Evolutionary conservation across 2,797 vertebrate species (phyloP).

Genomic region (Leptodactylus fallax): DNA sequence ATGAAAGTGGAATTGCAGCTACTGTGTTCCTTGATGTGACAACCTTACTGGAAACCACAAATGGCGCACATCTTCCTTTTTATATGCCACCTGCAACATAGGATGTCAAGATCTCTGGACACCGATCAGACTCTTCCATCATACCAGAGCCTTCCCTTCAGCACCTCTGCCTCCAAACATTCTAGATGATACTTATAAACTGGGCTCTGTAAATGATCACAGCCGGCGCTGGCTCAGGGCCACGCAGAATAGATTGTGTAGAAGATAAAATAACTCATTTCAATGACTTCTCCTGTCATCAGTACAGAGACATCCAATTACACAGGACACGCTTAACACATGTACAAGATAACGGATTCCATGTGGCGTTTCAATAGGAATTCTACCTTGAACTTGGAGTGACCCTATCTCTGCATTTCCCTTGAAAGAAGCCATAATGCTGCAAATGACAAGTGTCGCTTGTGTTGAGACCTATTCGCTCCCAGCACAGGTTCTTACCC

Average conservation of each 20-base stretch:
- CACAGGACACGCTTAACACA: slow-evolving; percentile 33
- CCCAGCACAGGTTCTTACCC: background rate
- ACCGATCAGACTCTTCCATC: background rate
- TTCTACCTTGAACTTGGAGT: slow-evolving; percentile 15
- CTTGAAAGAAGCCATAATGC: background rate
- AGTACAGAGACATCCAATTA: slow-evolving; percentile 8
- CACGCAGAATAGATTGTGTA: background rate
- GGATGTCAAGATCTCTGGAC: background rate
- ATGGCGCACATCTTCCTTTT: background rate
- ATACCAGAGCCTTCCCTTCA: background rate
- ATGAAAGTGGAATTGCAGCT: background rate
- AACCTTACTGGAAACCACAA: background rate
- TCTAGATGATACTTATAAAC: background rate
- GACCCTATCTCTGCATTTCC: background rate
- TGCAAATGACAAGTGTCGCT: background rate
- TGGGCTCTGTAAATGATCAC: background rate
- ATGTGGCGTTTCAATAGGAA: background rate
- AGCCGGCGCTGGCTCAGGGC: background rate
- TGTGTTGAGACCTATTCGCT: background rate
- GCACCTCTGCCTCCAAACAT: background rate
- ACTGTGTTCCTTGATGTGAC: background rate
- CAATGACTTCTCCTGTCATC: slow-evolving; percentile 39
- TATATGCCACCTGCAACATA: background rate
- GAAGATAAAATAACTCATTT: slow-evolving; percentile 41
- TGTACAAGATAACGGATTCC: slow-evolving; percentile 8